phyloP scores from a whole-genome alignment of 2,888 invertebrate genomes.

The Acanthoscelides obtectus region DNA sequence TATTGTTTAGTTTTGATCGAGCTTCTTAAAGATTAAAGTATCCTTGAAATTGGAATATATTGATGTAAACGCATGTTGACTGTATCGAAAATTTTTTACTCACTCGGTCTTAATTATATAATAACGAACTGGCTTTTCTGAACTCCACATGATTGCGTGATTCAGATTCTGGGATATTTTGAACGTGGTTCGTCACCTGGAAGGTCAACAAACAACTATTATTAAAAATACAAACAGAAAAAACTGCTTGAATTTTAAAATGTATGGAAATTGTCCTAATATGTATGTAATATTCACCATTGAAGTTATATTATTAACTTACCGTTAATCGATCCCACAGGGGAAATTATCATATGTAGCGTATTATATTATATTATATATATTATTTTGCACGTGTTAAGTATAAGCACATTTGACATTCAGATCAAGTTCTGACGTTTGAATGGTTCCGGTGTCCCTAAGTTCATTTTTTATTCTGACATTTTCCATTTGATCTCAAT shows the following conservation, averaged over 20 bases:
- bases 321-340: not conserved
- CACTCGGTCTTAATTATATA: not conserved
- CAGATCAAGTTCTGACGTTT: too few relatives aligned
- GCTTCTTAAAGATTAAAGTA: too few relatives aligned
- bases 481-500: too few relatives aligned
- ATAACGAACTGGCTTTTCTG: not conserved
- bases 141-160: not conserved
- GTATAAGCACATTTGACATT: too few relatives aligned
- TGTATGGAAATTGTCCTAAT: not conserved
- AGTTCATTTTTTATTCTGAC: too few relatives aligned
- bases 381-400: too few relatives aligned
- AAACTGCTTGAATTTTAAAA: not conserved
- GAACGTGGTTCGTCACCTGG: not conserved
- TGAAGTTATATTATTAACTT: not conserved
- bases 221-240: not conserved
- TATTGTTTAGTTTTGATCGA: too few relatives aligned
- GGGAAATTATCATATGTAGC: too few relatives aligned
- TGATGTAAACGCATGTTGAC: too few relatives aligned
- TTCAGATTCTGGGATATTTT: not conserved
- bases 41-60: too few relatives aligned
- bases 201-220: not conserved
- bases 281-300: not conserved
- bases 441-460: too few relatives aligned
- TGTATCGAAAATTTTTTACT: not conserved
- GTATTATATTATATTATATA: too few relatives aligned